These are phyloP conservation scores for Metopolophium dirhodum DNA, from an alignment of 1,140 invertebrate genomes.

Conservation along the genomic window DNA sequence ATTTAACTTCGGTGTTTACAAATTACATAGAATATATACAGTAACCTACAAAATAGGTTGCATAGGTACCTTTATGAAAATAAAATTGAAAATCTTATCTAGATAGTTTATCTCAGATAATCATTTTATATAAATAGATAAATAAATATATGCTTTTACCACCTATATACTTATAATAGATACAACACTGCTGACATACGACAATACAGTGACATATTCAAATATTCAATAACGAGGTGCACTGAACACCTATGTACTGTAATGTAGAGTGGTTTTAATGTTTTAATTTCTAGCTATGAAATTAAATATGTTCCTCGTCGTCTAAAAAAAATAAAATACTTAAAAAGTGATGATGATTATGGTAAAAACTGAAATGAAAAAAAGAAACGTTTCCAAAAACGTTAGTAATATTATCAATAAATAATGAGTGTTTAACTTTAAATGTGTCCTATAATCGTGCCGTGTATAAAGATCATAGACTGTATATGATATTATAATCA, in stretches of 20 bases:
- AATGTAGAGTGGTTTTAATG: not conserved
- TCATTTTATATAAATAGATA: not conserved
- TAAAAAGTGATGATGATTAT: not conserved
- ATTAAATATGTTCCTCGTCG: not conserved
- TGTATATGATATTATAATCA: not conserved
- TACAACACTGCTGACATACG: not conserved
- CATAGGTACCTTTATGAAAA: too few relatives aligned
- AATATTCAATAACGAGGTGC: not conserved
- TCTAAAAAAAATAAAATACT: too few relatives aligned
- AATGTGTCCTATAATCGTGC: not conserved
- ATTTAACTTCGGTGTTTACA: too few relatives aligned
- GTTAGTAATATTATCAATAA: not conserved
- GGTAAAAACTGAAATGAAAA: not conserved
- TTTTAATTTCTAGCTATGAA: not conserved
- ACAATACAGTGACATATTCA: not conserved
- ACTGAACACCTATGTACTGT: not conserved
- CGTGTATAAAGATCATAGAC: not conserved
- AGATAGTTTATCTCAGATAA: not conserved
- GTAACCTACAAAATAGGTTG: too few relatives aligned
- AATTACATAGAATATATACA: too few relatives aligned
- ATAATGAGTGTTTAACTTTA: not conserved
- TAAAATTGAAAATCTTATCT: not conserved
- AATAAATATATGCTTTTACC: not conserved
- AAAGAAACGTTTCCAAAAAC: not conserved
- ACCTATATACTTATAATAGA: not conserved